Base-by-base conservation (phyloP, 2,888 invertebrate species). In the Ophioninae sp. region DNA sequence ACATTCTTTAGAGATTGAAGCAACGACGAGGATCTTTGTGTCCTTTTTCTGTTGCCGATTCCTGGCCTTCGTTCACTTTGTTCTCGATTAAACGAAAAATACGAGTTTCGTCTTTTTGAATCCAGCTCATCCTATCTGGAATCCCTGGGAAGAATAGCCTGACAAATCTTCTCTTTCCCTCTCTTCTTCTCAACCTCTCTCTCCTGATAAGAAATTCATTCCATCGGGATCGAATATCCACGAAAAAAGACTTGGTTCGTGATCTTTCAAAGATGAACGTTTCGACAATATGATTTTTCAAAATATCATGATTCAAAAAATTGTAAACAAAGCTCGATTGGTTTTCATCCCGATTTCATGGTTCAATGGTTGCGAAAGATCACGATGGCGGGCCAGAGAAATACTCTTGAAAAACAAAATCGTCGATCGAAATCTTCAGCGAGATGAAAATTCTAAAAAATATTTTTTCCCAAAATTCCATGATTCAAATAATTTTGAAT, bases 1-100 rank as follows among this genome's bases (percentile, higher is more conserved):
- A 68, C 51, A 67, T 58, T 75, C 65, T 22, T 58, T n/a, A 17
- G 75, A 67, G 75, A 67, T 75, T 67, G 58, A 58, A 30, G 41
- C 8, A 58, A 41, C n/a, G 30, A 39, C 41, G 67, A 56, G 20
- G 58, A 22, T 65, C 65, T 39, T 17, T n/a, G 37, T 75, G 56
- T 65, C 56, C 22, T 58, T 56, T 39, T 51, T 23, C n/a, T 64
- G 23, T 63, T 39, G 22, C 22, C 30, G 30, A 39, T 30, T 56
- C 39, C n/a, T 30, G 20, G 30, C 39, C 17, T 10, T 10, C 39
- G 67, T 8, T 22, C 65, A 56, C 65, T 30, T 65, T 39, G 22
- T 65, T 37, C 22, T 37, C 56, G 39, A 75, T 67, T 22, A 67
- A 58, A 41, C 59, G n/a, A 22, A 67, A 58, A 30, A 71, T 13